Evolutionary conservation across 2,888 invertebrate genomes (phyloP).

Genomic region (Leptinotarsa rubiginosa): DNA sequence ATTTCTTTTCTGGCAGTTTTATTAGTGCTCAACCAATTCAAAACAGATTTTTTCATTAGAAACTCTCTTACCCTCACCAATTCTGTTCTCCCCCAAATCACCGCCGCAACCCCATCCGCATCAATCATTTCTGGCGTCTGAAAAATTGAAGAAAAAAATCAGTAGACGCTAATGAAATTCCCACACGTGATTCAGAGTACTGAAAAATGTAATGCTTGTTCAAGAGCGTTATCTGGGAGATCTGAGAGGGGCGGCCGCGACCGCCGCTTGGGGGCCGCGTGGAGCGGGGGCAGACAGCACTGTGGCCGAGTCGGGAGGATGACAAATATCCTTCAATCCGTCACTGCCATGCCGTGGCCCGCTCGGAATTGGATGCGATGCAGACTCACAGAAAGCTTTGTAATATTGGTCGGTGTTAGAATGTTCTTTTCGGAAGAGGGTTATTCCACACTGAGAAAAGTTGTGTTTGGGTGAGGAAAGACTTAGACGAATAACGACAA

Average conservation of each 20-base stretch:
- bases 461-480: neutral
- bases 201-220: constrained; percentile 65
- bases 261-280: constrained; percentile 53
- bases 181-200: constrained; percentile 58
- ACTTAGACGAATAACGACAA: too few relatives aligned
- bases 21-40: neutral
- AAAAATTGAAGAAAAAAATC: constrained; percentile 47
- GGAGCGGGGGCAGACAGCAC: constrained; percentile 63
- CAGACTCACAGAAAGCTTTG: constrained; percentile 68
- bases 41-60: neutral
- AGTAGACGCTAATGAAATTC: constrained; percentile 55
- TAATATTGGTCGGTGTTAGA: constrained; percentile 66
- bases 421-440: constrained; percentile 50
- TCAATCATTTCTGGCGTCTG: constrained; percentile 10
- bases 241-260: constrained; percentile 56
- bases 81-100: neutral
- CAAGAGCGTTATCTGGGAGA: constrained; percentile 61
- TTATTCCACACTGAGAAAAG: constrained; percentile 39
- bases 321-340: constrained; percentile 78
- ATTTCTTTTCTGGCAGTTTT: too few relatives aligned
- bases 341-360: constrained; percentile 73
- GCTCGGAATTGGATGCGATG: constrained; percentile 68
- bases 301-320: constrained; percentile 71
- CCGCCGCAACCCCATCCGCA: neutral
- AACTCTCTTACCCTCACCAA: neutral